Conservation (phyloP, 2,113 vertebrate species). For the Ascaphus truei region DNA sequence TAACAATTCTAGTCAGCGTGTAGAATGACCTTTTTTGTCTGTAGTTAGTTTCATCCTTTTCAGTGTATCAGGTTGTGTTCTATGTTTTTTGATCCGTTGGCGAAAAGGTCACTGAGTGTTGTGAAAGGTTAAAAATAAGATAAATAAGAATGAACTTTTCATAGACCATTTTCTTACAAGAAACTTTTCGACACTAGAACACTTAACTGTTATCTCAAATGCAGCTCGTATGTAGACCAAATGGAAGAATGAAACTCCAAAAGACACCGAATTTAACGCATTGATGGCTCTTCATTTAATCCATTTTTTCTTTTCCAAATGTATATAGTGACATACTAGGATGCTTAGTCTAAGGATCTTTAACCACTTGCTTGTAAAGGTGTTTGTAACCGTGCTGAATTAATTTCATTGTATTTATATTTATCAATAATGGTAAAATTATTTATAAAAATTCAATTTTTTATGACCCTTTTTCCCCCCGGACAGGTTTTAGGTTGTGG, state of each 20-base stretch:
- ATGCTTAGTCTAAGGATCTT: too few relatives aligned
- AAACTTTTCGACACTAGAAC: neutral
- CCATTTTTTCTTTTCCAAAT: too few relatives aligned
- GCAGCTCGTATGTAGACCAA: neutral
- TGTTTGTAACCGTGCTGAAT: too few relatives aligned
- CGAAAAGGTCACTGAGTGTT: conserved; percentile 24
- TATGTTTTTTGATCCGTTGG: conserved; percentile 15
- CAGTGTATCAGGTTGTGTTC: neutral
- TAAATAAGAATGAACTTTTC: conserved; percentile 30
- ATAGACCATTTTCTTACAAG: conserved; percentile 10
- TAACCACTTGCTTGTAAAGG: too few relatives aligned
- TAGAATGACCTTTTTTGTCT: conserved; percentile 31
- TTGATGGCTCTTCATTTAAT: neutral
- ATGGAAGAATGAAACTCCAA: neutral
- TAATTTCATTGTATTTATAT: too few relatives aligned
- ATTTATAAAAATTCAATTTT: too few relatives aligned
- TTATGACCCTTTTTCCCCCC: too few relatives aligned
- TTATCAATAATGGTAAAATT: too few relatives aligned
- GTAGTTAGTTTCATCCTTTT: conserved; percentile 19
- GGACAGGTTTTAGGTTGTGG: too few relatives aligned
- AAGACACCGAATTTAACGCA: neutral
- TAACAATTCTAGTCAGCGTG: neutral
- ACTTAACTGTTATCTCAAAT: conserved; percentile 15
- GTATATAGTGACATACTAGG: too few relatives aligned
- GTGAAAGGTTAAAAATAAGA: conserved; percentile 37